Evolutionary conservation across 2,888 invertebrate genomes (phyloP).

Genomic region (Thereva unica): DNA sequence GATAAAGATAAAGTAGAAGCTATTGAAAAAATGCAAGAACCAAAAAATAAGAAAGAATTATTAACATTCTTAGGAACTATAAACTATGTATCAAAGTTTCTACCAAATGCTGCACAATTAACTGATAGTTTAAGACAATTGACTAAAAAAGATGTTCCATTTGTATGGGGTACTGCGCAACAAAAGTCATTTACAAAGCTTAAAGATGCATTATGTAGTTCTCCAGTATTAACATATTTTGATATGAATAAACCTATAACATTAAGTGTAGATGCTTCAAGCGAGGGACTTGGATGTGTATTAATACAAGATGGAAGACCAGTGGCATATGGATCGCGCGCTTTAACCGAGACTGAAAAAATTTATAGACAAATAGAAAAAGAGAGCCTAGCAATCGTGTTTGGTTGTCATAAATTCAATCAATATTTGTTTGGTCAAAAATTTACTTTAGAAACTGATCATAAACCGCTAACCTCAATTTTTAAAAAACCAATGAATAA

Average conservation of each 20-base stretch:
- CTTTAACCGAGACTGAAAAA: slow-evolving; percentile 47
- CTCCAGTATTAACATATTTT: slow-evolving; percentile 38
- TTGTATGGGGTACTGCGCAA: slow-evolving; percentile 39
- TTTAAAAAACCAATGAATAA: slow-evolving; percentile 48
- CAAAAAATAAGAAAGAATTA: slow-evolving; percentile 36
- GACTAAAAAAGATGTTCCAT: slow-evolving; percentile 38
- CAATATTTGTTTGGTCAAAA: slow-evolving; percentile 47
- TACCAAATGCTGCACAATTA: slow-evolving; percentile 42
- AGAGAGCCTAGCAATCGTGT: slow-evolving; percentile 50
- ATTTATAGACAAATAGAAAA: slow-evolving; percentile 55
- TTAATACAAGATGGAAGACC: slow-evolving; percentile 50
- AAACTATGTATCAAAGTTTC: slow-evolving; percentile 44
- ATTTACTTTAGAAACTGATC: slow-evolving; percentile 47
- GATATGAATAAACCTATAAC: slow-evolving; percentile 44
- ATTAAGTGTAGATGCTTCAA: too few relatives aligned
- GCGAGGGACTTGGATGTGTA: slow-evolving; percentile 47
- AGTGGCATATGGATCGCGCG: slow-evolving; percentile 50
- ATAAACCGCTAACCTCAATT: slow-evolving; percentile 49
- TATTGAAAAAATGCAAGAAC: slow-evolving; percentile 37
- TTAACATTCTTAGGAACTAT: slow-evolving; percentile 40
- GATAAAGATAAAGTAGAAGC: slow-evolving; percentile 36
- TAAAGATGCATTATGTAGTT: slow-evolving; percentile 23
- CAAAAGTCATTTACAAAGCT: slow-evolving; percentile 40
- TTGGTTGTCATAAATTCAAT: slow-evolving; percentile 50
- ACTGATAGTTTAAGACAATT: slow-evolving; percentile 37